Evolutionary conservation across 2,797 vertebrate genomes (phyloP).

Genomic region (Psittacula echo): DNA sequence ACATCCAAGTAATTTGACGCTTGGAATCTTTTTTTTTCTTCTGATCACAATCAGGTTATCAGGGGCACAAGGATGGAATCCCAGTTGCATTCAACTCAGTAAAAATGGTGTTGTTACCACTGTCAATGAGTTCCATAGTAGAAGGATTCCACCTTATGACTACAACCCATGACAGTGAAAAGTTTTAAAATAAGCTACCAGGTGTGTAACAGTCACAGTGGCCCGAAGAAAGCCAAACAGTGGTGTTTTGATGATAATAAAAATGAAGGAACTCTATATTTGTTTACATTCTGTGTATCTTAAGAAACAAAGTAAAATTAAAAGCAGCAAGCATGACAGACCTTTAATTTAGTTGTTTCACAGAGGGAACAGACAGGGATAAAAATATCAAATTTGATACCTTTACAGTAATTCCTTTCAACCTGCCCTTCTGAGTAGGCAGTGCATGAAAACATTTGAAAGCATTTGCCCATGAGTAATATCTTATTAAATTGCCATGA

Average conservation of each 20-base stretch:
- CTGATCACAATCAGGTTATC: neutral
- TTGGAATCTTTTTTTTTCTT: neutral
- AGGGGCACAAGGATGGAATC: neutral
- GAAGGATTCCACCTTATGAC: neutral
- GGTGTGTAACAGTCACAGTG: neutral
- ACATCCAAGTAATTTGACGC: neutral
- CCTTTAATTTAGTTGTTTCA: neutral
- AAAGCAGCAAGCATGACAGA: neutral
- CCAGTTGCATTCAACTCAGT: neutral
- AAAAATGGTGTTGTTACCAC: neutral
- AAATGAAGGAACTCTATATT: neutral
- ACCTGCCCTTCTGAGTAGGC: neutral
- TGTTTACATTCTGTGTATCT: neutral
- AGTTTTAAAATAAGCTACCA: neutral
- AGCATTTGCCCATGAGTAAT: conserved; percentile 51
- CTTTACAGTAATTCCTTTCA: conserved; percentile 20
- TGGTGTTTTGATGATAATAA: neutral
- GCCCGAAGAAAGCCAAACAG: neutral
- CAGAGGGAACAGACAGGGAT: neutral
- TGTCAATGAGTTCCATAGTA: neutral
- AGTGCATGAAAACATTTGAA: conserved; percentile 38
- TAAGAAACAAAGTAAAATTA: neutral
- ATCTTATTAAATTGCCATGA: conserved; percentile 55
- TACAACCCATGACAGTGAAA: neutral
- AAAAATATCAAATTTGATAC: conserved; percentile 5